These are phyloP conservation scores for Neodiprion pinetum DNA, from an alignment of 1,140 invertebrate species.

Conservation along the genomic window DNA sequence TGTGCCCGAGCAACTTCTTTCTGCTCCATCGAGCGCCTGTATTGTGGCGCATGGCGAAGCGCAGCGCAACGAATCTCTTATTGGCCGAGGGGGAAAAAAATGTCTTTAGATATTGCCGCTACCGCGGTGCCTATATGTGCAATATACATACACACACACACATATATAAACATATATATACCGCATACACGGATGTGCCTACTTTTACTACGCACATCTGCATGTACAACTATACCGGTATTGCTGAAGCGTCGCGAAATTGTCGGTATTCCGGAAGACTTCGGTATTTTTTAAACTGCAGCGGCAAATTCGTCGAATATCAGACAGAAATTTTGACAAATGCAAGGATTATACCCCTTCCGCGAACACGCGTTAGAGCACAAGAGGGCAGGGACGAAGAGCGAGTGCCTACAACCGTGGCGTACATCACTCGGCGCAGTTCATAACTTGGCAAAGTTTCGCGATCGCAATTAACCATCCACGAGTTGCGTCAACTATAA, in stretches of 20 bases:
- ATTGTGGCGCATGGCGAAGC: neutral
- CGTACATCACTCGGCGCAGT: neutral
- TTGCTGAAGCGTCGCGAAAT: too few species aligned
- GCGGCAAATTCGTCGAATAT: too few species aligned
- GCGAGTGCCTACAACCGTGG: neutral
- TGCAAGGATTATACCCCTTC: too few species aligned
- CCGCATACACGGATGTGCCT: too few species aligned
- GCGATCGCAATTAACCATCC: slow-evolving; percentile 6
- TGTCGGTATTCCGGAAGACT: too few species aligned
- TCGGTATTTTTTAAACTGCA: too few species aligned
- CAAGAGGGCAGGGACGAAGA: neutral
- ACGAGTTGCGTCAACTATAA: slow-evolving; percentile 7
- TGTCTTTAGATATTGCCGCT: slow-evolving; percentile 7
- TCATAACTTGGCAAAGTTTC: slow-evolving; percentile 4
- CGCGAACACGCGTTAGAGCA: neutral
- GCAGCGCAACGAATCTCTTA: slow-evolving; percentile 4
- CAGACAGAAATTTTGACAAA: too few species aligned
- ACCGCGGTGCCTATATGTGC: neutral
- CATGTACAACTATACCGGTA: too few species aligned
- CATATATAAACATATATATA: too few species aligned
- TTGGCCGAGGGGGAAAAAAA: neutral
- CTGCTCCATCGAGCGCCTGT: neutral
- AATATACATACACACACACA: too few species aligned
- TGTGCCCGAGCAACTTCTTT: slow-evolving; percentile 1
- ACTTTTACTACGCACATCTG: too few species aligned